Base-by-base conservation (phyloP, 2,888 invertebrate species). In the Chymomyza amoena region DNA sequence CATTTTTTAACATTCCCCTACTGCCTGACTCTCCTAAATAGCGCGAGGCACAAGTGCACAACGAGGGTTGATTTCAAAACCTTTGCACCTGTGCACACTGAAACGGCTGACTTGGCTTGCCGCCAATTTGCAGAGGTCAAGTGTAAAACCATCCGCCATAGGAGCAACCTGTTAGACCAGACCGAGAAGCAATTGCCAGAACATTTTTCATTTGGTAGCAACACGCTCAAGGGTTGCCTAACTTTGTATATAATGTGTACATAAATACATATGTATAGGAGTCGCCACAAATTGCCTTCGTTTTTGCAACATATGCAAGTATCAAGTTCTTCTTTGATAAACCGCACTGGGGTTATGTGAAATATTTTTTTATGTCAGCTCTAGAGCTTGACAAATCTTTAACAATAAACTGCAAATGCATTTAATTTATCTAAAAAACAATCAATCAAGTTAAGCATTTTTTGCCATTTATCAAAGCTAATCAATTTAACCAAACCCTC, bases 51-150 rank as follows among this genome's bases (percentile, higher is more conserved):
- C 54, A 20, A 54, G 54, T 54, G 20, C 18, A 69, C 73, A 1
- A 71, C 70, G 75, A 72, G 88, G 83, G 83, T 80, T 86, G 86
- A 68, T 83, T 77, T 68, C 16, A 36, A 66, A 6, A 39, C 18
- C 13, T 9, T 13, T 76, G 76, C 80, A 80, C 80, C 78, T 76
- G 73, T 25, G 57, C 20, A 7, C 4, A 15, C 10, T 9, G 28
- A 10, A 15, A 25, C 25, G 18, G 18, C 57, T 57, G 28, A 9
- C 7, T 28, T 18, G 5, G 28, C 15, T 65, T 65, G 39, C 66
- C 66, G 66, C 66, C 66, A 66, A 66, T 25, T 60, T 60, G 60
- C 60, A 4, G 36, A 36, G 60, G 65, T 61, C 6, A 61, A 63
- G 18, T 15, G 66, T 61, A 39, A 54, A 57, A 20, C 60, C 64